phyloP scores from a whole-genome alignment of 2,888 invertebrate species.

The Cantharis rufa region DNA sequence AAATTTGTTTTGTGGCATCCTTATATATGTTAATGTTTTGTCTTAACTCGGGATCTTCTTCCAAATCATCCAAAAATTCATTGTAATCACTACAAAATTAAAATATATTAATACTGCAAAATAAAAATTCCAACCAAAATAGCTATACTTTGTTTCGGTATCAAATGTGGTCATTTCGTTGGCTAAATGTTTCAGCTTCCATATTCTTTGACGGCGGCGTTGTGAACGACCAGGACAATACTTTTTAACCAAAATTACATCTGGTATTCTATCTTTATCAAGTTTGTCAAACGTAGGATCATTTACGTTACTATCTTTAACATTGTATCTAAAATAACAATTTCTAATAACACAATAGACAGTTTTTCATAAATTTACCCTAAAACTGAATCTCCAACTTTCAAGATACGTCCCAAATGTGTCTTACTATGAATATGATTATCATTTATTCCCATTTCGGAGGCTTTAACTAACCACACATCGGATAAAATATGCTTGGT shows the following conservation, averaged over 20 bases:
- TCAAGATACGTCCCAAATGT: slow-evolving; percentile 91
- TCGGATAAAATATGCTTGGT: slow-evolving; percentile 88
- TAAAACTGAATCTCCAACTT: slow-evolving; percentile 89
- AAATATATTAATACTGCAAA: slow-evolving; percentile 1
- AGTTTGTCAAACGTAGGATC: slow-evolving; percentile 87
- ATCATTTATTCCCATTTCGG: slow-evolving; percentile 81
- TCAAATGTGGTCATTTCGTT: slow-evolving; percentile 67
- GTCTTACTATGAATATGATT: slow-evolving; percentile 85
- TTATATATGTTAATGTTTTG: slow-evolving; percentile 94
- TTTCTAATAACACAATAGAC: neutral
- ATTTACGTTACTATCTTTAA: slow-evolving; percentile 90
- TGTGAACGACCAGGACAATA: slow-evolving; percentile 74
- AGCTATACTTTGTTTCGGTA: slow-evolving; percentile 64
- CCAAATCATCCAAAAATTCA: slow-evolving; percentile 95
- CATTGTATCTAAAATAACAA: slow-evolving; percentile 71
- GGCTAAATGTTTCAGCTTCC: slow-evolving; percentile 90
- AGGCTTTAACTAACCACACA: slow-evolving; percentile 89
- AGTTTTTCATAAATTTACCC: slow-evolving; percentile 69
- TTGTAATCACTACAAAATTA: slow-evolving; percentile 76
- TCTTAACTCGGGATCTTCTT: slow-evolving; percentile 89
- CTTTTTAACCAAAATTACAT: slow-evolving; percentile 95
- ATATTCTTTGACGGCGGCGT: slow-evolving; percentile 75
- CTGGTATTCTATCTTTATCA: slow-evolving; percentile 71
- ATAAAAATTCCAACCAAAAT: slow-evolving; percentile 1
- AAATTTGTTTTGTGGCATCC: slow-evolving; percentile 59